phyloP scores from a whole-genome alignment of 2,113 vertebrate species.

The Entomyzon cyanotis region DNA sequence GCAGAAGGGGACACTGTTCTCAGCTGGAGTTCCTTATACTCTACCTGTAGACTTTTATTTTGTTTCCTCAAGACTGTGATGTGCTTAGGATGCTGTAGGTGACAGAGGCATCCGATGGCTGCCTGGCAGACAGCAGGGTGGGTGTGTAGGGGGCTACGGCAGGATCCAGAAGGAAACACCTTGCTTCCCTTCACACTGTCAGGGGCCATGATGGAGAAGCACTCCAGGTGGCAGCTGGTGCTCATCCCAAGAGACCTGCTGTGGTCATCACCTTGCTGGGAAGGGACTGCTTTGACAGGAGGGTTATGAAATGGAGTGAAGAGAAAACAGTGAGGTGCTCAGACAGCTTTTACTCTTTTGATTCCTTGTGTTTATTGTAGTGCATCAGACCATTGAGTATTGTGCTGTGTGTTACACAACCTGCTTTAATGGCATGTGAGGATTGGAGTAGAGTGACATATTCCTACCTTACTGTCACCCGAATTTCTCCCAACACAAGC shows the following conservation, averaged over 20 bases:
- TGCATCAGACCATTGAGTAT: neutral
- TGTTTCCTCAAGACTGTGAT: neutral
- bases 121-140: neutral
- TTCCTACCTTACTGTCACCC: neutral
- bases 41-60: neutral
- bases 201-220: fast-evolving
- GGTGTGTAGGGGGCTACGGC: fast-evolving
- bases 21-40: neutral
- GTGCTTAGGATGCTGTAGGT: neutral
- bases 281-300: neutral
- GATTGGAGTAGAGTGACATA: neutral
- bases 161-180: neutral
- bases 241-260: neutral
- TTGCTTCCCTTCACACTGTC: fast-evolving
- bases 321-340: neutral
- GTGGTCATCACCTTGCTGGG: neutral
- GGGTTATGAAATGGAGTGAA: neutral
- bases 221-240: neutral
- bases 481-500: neutral
- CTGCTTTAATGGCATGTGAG: neutral
- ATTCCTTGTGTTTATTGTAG: neutral
- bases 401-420: neutral
- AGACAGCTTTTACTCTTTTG: neutral
- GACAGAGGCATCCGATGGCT: neutral
- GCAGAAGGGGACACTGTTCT: neutral